phyloP scores from a whole-genome alignment of 2,113 vertebrate genomes.

The Bagarius yarrelli region DNA sequence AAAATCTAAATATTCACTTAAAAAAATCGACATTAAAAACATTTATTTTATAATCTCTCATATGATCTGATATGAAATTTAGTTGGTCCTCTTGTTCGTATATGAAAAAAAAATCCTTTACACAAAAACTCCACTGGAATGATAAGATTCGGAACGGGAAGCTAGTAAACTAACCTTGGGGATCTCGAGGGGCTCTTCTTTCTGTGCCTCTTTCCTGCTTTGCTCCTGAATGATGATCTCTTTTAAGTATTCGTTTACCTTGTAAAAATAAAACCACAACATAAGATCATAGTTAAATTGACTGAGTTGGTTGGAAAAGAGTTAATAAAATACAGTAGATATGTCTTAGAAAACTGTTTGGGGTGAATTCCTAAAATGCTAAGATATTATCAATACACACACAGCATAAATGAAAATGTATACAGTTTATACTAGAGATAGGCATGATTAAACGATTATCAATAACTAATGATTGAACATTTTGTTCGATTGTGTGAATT shows the following conservation, averaged over 20 bases:
- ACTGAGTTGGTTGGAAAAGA: background rate
- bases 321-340: background rate
- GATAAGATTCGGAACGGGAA: background rate
- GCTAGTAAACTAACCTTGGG: conserved; percentile 79
- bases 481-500: no score
- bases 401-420: no score
- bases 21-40: background rate
- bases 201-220: conserved; percentile 79
- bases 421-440: no score
- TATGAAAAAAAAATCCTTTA: background rate
- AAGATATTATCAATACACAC: background rate
- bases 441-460: no score
- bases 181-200: conserved; percentile 77
- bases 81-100: no score
- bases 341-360: background rate
- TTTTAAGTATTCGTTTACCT: conserved; percentile 95
- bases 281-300: background rate
- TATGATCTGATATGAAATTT: no score
- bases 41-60: no score
- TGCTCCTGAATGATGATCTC: conserved; percentile 87
- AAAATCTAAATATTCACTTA: no score
- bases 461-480: no score
- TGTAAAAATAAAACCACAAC: background rate
- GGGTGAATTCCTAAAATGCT: no score
- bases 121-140: background rate